Percentiles rank a stretch among this genome's conserved stretches.
Conservation (phyloP, 2,888 invertebrate genomes). For the Buathra laborator region DNA sequence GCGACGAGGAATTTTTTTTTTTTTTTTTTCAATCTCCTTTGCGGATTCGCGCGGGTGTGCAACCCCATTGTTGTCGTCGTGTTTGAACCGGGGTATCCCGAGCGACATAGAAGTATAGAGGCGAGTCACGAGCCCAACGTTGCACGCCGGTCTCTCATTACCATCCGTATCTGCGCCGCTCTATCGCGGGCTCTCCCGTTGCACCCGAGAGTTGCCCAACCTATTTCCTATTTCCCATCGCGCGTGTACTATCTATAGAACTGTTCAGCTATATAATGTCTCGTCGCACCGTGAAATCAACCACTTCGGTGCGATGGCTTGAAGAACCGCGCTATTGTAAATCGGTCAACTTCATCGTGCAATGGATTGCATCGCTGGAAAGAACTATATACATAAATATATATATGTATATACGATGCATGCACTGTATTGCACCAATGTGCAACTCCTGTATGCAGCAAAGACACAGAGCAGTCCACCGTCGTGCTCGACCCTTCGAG, state of each 20-base stretch:
- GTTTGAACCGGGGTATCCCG: constrained; percentile 69
- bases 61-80: constrained; percentile 81
- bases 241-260: constrained; percentile 40
- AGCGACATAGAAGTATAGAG: constrained; percentile 68
- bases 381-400: neutral
- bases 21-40: neutral
- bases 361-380: neutral
- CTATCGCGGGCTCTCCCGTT: constrained; percentile 75
- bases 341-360: constrained; percentile 41
- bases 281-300: constrained; percentile 30
- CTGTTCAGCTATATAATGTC: neutral
- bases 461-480: constrained; percentile 58
- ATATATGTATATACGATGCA: neutral
- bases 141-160: constrained; percentile 80
- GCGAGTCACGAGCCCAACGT: constrained; percentile 65
- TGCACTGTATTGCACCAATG: constrained; percentile 49
- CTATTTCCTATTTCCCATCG: constrained; percentile 81
- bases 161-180: constrained; percentile 80
- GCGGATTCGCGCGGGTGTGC: constrained; percentile 67
- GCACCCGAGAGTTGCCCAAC: constrained; percentile 73
- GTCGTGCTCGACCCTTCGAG: constrained; percentile 68
- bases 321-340: neutral
- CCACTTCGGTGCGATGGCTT: neutral
- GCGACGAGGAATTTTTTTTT: constrained; percentile 23
- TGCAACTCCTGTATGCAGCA: constrained; percentile 53